Evolutionary conservation across 1,140 invertebrate genomes (phyloP), one percentile per base, ranked within the genome.

Genomic region (Musca vetustissima): DNA sequence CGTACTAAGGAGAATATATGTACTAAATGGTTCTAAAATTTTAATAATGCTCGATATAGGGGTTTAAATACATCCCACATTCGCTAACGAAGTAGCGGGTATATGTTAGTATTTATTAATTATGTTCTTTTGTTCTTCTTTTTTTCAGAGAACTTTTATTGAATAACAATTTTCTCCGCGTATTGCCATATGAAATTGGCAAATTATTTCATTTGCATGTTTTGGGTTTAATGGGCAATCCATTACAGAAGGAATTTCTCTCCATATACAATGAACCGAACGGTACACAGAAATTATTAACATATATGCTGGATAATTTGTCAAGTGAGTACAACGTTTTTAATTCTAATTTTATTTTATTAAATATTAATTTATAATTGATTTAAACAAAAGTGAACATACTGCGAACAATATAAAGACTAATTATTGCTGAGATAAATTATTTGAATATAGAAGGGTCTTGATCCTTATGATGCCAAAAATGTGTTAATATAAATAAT

Each of bases 201-300:
- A 98, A 97, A 85, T 88, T 99, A 71, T 99, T 99, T 85, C 95
- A 98, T 84, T 87, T 99, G 72, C 92, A 96, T 85, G 86, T 93
- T 78, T 84, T 93, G 76, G 95, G 94, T 73, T 87, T 98, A 73
- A 91, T 94, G 77, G 95, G 95, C 14, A 99, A 99, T 89, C 97
- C 97, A 57, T 86, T 99, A 52, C 91, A 90, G 74, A 94, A 94
- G 81, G 97, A 99, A 78, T 92, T 98, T 80, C 87, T 96, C 83
- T 89, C 91, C 61, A 87, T 98, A 47, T 98, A 97, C 83, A 92
- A 91, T 77, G 96, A 97, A 85, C 89, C 90, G 73, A 96, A 96
- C 82, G 97, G 97, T 52, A 96, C 94, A 43, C 90, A 92, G 76
- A 98, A 97, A 85, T 89, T 99, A 81, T 87, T 98, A 22, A 92